Evolutionary conservation across 2,797 vertebrate genomes (phyloP).

Genomic region (Austrolebias charrua): DNA sequence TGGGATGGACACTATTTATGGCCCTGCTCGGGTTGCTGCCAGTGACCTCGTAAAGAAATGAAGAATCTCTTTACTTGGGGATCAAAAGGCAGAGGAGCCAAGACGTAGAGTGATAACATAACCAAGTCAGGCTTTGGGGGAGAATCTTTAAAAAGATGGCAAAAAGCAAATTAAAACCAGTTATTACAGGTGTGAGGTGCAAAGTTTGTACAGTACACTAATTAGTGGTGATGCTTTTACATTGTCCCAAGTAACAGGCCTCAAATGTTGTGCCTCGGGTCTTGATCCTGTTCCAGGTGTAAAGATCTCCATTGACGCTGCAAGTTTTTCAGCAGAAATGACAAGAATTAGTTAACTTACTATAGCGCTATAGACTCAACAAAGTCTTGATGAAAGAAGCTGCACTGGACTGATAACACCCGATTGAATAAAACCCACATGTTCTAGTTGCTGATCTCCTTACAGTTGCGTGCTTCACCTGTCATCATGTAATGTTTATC

Average conservation of each 20-base stretch:
- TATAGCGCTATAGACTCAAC: too few species aligned
- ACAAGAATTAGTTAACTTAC: too few species aligned
- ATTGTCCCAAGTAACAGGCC: constrained; percentile 19
- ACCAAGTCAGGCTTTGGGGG: background rate
- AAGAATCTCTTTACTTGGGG: constrained; percentile 57
- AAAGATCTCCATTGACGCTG: constrained; percentile 40
- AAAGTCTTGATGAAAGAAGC: too few species aligned
- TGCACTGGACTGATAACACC: too few species aligned
- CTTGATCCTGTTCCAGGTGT: constrained; percentile 17
- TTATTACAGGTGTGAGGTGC: background rate
- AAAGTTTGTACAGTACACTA: background rate
- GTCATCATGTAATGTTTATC: constrained; percentile 52
- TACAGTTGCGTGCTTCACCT: constrained; percentile 35
- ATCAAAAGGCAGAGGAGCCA: constrained; percentile 63
- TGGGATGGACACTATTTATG: constrained; percentile 76
- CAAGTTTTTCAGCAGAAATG: background rate
- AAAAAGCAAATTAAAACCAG: too few species aligned
- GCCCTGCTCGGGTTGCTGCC: constrained; percentile 70
- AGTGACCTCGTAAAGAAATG: constrained; percentile 73
- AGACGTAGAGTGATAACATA: constrained; percentile 31
- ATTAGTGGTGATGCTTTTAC: constrained; percentile 28
- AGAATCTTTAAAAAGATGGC: too few species aligned
- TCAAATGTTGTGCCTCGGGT: constrained; percentile 33
- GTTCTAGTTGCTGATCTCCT: background rate
- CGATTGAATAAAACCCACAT: too few species aligned